Evolutionary conservation across 2,888 invertebrate genomes (phyloP).

Genomic region (Philopedon plagiatum): DNA sequence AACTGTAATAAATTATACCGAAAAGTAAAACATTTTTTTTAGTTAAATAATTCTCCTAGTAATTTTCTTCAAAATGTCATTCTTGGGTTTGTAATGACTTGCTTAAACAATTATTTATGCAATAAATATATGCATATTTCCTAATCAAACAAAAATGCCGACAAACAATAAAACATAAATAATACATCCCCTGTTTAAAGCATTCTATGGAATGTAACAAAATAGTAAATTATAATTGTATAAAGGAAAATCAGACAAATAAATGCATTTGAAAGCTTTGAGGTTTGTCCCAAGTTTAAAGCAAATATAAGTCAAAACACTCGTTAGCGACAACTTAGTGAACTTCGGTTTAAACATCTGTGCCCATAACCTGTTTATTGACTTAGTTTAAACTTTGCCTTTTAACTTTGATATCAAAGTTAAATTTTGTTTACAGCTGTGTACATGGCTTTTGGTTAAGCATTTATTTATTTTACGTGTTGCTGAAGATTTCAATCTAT

Average conservation of each 20-base stretch:
- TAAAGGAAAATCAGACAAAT: not conserved
- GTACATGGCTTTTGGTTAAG: not conserved
- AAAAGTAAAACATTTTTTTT: no score
- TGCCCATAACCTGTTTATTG: not conserved
- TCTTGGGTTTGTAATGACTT: no score
- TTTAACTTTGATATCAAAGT: not conserved
- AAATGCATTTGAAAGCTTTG: not conserved
- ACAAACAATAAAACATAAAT: no score
- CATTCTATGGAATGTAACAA: no score
- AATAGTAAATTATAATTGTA: no score
- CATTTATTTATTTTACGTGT: not conserved
- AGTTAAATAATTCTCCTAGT: no score
- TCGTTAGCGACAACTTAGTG: constrained; percentile 5
- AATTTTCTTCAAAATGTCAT: no score
- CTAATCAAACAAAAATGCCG: no score
- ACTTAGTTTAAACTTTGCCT: not conserved
- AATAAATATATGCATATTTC: no score
- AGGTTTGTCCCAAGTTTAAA: not conserved
- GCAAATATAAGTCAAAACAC: not conserved
- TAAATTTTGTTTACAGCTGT: not conserved
- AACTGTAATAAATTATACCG: no score
- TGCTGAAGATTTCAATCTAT: not conserved
- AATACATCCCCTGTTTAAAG: no score
- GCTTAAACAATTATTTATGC: no score
- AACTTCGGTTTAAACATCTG: not conserved